Conservation (phyloP, 2,888 invertebrate species). For the Amitus sp. region DNA sequence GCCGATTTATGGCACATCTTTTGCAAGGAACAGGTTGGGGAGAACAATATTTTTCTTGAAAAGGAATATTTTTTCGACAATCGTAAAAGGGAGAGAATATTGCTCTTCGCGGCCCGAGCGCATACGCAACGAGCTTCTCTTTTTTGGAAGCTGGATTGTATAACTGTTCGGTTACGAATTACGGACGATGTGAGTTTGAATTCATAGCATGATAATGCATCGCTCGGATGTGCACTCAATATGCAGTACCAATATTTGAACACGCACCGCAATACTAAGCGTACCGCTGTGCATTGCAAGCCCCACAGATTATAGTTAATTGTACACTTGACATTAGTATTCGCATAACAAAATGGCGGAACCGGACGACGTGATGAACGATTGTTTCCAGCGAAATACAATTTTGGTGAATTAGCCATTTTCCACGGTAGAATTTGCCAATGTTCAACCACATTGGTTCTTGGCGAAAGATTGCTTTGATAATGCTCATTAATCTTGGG, state of each 20-base stretch:
- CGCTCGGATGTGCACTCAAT: background rate
- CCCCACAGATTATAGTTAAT: background rate
- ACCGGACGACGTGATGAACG: background rate
- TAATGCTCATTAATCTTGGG: too few species aligned
- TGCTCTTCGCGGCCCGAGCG: background rate
- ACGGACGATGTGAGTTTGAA: background rate
- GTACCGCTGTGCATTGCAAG: background rate
- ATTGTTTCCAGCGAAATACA: background rate
- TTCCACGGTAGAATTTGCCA: too few species aligned
- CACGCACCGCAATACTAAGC: background rate
- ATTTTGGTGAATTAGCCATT: background rate
- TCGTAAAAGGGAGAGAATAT: background rate
- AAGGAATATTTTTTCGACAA: background rate
- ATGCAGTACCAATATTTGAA: conserved; percentile 1
- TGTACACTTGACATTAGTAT: background rate
- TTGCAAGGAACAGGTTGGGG: background rate
- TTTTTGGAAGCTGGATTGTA: background rate
- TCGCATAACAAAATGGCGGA: background rate
- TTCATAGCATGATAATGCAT: background rate
- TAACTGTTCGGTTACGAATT: background rate
- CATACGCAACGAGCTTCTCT: background rate
- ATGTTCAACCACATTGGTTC: too few species aligned
- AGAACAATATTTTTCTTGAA: background rate
- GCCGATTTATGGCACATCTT: background rate
- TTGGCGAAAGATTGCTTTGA: too few species aligned